phyloP scores from a whole-genome alignment of 37 sponge, comb jelly and placozoan genomes.

The Spongia lamella region DNA sequence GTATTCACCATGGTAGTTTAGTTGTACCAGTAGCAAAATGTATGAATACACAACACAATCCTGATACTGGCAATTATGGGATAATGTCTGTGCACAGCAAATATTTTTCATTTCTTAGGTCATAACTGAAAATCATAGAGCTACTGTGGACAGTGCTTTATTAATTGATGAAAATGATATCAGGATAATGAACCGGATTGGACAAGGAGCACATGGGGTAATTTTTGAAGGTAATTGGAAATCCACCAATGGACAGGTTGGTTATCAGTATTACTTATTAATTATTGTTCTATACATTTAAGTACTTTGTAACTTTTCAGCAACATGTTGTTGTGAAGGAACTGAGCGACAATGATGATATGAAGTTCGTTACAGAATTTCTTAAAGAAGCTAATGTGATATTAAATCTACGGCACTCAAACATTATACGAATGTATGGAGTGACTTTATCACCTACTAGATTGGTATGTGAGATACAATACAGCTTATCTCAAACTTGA shows the following conservation, averaged over 20 bases:
- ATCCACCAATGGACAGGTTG: constrained; percentile 37
- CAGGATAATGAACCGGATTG: constrained; percentile 24
- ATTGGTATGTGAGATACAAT: constrained; percentile 63
- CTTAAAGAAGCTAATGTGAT: constrained; percentile 66
- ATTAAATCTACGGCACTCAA: constrained; percentile 40
- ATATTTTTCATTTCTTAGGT: no score
- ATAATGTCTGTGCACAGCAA: no score
- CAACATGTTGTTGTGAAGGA: constrained; percentile 61
- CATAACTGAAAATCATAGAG: no score
- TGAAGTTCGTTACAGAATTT: constrained; percentile 29
- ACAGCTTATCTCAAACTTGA: no score
- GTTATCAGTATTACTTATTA: background rate
- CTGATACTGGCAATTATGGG: no score
- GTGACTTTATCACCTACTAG: constrained; percentile 57
- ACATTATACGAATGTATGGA: constrained; percentile 71
- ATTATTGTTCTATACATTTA: background rate
- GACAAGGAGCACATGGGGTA: constrained; percentile 57
- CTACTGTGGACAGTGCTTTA: constrained; percentile 14
- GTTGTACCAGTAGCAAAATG: no score
- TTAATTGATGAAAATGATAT: constrained; percentile 41
- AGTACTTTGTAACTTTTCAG: constrained; percentile 8
- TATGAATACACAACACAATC: no score
- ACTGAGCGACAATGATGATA: constrained; percentile 32
- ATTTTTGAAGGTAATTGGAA: constrained; percentile 47
- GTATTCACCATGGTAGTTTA: no score